These are phyloP conservation scores for Oasisia sp. DNA, from an alignment of 2,888 invertebrate genomes.

Conservation along the genomic window DNA sequence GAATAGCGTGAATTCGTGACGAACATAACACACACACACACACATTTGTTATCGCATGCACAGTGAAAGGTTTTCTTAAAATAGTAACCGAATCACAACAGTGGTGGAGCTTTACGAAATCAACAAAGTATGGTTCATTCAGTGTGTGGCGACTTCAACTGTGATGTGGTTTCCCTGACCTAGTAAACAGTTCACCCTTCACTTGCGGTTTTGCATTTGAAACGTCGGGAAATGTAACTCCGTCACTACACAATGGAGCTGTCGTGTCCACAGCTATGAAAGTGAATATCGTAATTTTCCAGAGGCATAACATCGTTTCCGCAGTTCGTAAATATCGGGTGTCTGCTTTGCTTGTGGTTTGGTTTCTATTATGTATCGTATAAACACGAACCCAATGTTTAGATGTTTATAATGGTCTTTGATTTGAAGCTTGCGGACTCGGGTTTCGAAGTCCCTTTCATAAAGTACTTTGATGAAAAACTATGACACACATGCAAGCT, in stretches of 20 bases:
- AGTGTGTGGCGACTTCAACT: neutral
- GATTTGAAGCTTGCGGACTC: neutral
- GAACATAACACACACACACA: too few relatives aligned
- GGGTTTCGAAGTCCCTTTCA: neutral
- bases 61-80: too few relatives aligned
- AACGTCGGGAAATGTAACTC: conserved; percentile 10
- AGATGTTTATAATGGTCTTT: neutral
- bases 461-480: neutral
- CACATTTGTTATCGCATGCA: too few relatives aligned
- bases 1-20: neutral
- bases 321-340: neutral
- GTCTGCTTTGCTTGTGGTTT: neutral
- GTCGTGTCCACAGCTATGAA: neutral
- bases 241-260: neutral
- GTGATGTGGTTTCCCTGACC: neutral
- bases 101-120: neutral
- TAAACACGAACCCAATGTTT: neutral
- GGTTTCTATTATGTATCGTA: neutral
- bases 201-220: conserved; percentile 9
- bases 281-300: neutral
- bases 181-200: neutral
- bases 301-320: neutral
- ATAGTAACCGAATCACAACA: neutral
- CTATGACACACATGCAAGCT: neutral
- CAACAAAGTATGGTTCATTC: neutral